These are phyloP conservation scores for Remorina albescens DNA, from an alignment of 2,797 vertebrate species.

Conservation along the genomic window DNA sequence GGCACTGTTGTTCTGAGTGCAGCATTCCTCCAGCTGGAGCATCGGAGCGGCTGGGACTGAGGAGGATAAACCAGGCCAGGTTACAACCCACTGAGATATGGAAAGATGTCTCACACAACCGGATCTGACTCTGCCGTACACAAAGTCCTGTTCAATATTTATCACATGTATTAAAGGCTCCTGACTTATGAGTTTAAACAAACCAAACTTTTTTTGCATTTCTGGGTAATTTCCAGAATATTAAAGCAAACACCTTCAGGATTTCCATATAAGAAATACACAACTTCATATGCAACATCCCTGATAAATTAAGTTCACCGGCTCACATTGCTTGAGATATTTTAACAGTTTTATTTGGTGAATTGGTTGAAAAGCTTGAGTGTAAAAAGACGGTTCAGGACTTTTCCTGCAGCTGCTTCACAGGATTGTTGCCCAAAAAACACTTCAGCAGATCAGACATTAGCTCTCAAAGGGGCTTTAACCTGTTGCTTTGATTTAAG, in stretches of 20 bases:
- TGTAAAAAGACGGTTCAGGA: not conserved
- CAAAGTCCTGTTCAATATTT: slow-evolving; percentile 21
- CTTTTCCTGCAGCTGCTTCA: not conserved
- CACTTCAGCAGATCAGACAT: slow-evolving; percentile 7
- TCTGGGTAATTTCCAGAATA: not conserved
- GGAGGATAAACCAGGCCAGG: slow-evolving; percentile 69
- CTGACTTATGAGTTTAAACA: not conserved
- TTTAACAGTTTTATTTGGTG: not conserved
- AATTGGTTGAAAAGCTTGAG: not conserved
- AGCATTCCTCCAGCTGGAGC: slow-evolving; percentile 97
- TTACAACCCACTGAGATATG: slow-evolving; percentile 61
- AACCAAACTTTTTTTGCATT: slow-evolving; percentile 19
- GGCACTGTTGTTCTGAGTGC: slow-evolving; percentile 97
- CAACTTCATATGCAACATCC: slow-evolving; percentile 3
- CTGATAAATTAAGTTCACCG: not conserved
- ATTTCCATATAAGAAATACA: not conserved
- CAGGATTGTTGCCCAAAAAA: not conserved
- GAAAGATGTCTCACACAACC: slow-evolving; percentile 5
- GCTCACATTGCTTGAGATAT: too few relatives aligned
- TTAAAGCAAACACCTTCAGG: not conserved
- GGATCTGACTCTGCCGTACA: slow-evolving; percentile 3
- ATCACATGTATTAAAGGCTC: slow-evolving; percentile 26
- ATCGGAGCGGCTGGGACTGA: slow-evolving; percentile 95
- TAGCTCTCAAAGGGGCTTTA: not conserved
- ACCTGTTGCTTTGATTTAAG: not conserved